These are phyloP conservation scores for Monopis laevigella DNA, from an alignment of 2,888 invertebrate genomes.

Conservation along the genomic window DNA sequence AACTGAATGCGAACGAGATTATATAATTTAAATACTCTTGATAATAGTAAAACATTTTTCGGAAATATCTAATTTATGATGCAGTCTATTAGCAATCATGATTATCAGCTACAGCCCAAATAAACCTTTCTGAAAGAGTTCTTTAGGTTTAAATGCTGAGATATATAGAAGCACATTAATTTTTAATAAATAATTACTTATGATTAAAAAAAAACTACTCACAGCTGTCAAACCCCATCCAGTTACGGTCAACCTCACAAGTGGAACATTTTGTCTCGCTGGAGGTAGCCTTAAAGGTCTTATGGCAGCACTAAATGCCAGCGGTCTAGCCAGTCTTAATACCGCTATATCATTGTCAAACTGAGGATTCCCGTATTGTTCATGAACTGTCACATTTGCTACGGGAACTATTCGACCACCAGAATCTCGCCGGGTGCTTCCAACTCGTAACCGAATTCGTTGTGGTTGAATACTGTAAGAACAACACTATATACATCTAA, in stretches of 20 bases:
- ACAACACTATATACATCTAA: too few species aligned
- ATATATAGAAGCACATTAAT: too few species aligned
- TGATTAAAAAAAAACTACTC: too few species aligned
- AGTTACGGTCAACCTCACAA: conserved; percentile 50
- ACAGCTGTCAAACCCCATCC: conserved; percentile 62
- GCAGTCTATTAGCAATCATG: too few species aligned
- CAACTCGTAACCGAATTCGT: conserved; percentile 46
- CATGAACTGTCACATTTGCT: conserved; percentile 43
- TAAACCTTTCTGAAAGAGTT: too few species aligned
- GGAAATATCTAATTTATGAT: too few species aligned
- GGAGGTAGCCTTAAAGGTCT: conserved; percentile 42
- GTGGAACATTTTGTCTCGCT: conserved; percentile 39
- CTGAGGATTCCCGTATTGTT: conserved; percentile 43
- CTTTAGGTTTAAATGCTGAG: too few species aligned
- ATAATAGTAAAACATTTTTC: too few species aligned
- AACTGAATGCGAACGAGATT: too few species aligned
- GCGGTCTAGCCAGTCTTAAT: conserved; percentile 37
- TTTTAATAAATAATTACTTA: too few species aligned
- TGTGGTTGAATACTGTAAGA: conserved; percentile 31
- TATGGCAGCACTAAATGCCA: conserved; percentile 37
- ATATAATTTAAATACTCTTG: too few species aligned
- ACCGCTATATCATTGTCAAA: conserved; percentile 58
- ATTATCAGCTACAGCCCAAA: too few species aligned
- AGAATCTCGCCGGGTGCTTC: conserved; percentile 52
- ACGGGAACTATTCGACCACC: conserved; percentile 52